A percentile compares a stretch with the other conserved stretches of the same genome.
Evolutionary conservation across 2,888 invertebrate genomes (phyloP).

Genomic region (Microctonus brassicae): DNA sequence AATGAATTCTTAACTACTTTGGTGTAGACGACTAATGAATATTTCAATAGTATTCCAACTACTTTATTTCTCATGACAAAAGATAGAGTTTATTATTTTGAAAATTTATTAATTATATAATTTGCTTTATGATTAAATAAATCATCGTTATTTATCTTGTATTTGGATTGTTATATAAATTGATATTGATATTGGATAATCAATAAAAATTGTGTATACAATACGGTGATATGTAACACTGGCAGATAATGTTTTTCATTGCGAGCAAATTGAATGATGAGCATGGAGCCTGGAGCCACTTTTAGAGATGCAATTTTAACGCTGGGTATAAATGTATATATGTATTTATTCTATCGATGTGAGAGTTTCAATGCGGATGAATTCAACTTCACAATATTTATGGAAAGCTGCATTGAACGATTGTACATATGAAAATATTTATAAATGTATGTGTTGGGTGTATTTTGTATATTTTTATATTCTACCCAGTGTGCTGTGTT

Average conservation of each 20-base stretch:
- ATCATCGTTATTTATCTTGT: not conserved
- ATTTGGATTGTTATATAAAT: not conserved
- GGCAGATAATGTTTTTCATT: not conserved
- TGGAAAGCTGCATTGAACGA: not conserved
- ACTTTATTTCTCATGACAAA: not conserved
- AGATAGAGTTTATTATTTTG: not conserved
- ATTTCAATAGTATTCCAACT: not conserved
- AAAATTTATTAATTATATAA: not conserved
- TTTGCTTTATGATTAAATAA: not conserved
- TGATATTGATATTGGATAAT: not conserved
- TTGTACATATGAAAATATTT: not conserved
- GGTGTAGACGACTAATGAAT: slow-evolving; percentile 1
- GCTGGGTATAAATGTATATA: not conserved
- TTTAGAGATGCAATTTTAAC: not conserved
- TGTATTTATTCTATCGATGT: not conserved
- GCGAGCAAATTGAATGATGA: not conserved
- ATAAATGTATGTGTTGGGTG: not conserved
- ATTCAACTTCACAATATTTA: not conserved
- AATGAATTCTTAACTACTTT: slow-evolving; percentile 1
- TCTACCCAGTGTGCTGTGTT: not conserved
- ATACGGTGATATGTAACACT: not conserved
- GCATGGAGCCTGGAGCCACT: not conserved
- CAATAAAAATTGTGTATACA: not conserved
- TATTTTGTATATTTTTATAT: not conserved
- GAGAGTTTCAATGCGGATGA: not conserved